Evolutionary conservation across 1,140 invertebrate genomes (phyloP).

Genomic region (Lethocerus indicus): DNA sequence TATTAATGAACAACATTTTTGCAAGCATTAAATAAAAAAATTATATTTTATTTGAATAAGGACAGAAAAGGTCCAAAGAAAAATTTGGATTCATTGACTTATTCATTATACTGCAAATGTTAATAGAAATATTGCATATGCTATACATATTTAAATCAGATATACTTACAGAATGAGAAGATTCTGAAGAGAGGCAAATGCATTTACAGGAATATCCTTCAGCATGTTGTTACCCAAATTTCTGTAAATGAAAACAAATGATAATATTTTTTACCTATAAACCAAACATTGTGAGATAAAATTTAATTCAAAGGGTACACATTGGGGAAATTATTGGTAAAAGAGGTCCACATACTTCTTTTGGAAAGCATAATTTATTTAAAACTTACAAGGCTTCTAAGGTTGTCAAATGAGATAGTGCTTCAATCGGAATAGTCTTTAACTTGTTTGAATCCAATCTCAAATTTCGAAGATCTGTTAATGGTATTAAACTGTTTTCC

Average conservation of each 20-base stretch:
- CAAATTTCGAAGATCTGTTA: conserved; percentile 39
- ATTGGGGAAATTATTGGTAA: neutral
- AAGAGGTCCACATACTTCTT: neutral
- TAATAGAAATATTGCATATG: too few species aligned
- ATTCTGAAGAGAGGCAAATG: conserved; percentile 39
- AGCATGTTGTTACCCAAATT: conserved; percentile 48
- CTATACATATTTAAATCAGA: conserved; percentile 13
- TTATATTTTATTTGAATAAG: too few species aligned
- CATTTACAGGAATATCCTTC: conserved; percentile 36
- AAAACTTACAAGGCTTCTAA: conserved; percentile 48
- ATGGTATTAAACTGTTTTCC: conserved; percentile 31
- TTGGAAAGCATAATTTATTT: neutral
- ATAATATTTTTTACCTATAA: conserved; percentile 3
- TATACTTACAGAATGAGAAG: conserved; percentile 47
- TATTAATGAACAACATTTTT: too few species aligned
- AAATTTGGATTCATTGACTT: neutral
- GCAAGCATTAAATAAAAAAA: too few species aligned
- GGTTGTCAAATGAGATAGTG: conserved; percentile 34
- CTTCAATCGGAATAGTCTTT: conserved; percentile 35
- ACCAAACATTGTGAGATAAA: neutral
- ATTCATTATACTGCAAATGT: too few species aligned
- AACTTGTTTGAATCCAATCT: conserved; percentile 47
- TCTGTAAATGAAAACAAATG: conserved; percentile 30
- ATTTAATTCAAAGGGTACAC: neutral
- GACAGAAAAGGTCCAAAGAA: neutral